A percentile compares a stretch with the other conserved stretches of the same genome.
Evolutionary conservation across 1,140 invertebrate genomes (phyloP).

Genomic region (Zaprionus ghesquierei): DNA sequence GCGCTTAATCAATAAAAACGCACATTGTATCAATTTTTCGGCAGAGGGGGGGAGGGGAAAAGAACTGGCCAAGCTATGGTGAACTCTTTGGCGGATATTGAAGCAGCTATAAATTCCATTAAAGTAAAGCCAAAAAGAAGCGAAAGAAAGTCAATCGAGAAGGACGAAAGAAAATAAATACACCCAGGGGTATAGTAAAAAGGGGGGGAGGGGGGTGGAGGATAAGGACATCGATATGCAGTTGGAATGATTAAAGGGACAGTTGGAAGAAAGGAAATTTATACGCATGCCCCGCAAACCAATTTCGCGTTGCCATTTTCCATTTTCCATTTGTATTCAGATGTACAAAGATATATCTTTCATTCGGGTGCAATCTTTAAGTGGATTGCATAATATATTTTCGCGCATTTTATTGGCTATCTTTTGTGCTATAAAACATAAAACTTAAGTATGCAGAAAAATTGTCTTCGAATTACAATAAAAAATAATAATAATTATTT

Average conservation of each 20-base stretch:
- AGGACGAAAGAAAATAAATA: background rate
- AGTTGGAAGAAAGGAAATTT: background rate
- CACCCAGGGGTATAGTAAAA: no score
- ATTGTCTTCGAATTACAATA: no score
- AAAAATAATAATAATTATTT: no score
- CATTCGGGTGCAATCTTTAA: background rate
- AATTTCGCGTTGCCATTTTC: background rate
- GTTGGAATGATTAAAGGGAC: background rate
- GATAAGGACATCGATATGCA: background rate
- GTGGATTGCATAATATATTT: background rate
- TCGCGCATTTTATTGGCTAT: no score
- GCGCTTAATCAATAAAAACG: constrained; percentile 62
- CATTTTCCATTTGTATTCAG: background rate
- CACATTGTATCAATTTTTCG: constrained; percentile 11
- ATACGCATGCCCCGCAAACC: background rate
- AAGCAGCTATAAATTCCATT: background rate
- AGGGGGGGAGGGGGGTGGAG: no score
- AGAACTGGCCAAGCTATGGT: background rate
- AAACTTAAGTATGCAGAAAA: no score
- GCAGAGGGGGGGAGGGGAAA: background rate
- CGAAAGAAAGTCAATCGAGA: background rate
- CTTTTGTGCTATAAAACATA: no score
- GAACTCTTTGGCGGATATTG: background rate
- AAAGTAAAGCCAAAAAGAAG: background rate
- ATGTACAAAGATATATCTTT: background rate